Base-by-base conservation (phyloP, 2,888 invertebrate genomes). In the Seira ritae region DNA sequence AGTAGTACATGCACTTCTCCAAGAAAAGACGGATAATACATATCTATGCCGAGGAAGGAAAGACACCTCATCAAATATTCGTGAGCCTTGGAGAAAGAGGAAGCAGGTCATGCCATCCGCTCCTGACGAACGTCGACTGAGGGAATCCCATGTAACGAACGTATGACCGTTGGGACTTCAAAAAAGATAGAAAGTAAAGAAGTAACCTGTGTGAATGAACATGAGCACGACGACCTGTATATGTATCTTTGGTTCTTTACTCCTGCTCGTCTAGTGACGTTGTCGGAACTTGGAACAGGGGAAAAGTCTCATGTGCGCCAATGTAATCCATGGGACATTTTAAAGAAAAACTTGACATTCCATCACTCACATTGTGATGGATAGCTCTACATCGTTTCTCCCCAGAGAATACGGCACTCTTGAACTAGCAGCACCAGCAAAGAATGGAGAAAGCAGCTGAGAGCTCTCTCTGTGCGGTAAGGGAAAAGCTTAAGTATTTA, bases 321-420 rank as follows among this genome's bases (percentile, higher is more conserved):
- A 20, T 23, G 72, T 82, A 82, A 82, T 82, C 82, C 82, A 72
- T 77, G 82, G 82, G 82, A 82, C 82, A 82, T 82, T 82, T 82
- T 82, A 82, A 82, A 82, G 82, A 77, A 82, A 82, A 75, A 82
- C 82, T 82, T 82, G 82, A 82, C 82, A 77, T 82, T 82, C 82
- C 82, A 82, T 82, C 82, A 82, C 82, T 82, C 82, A 82, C 68
- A 23, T 72, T 60, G 82, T 82, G 82, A 82, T 82, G 82, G 82
- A 82, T 82, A 82, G 82, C 82, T 82, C 77, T 73, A 73, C 82
- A 77, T 60, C 67, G 23, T 72, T 60, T 77, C 69, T n/a, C 82
- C 82, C 82, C 60, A 22, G 82, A 72, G 82, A 68, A 68, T 78
- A 6, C 4, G 10, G 20, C 62, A 62, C 62, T 62, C 2, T 8